These are phyloP conservation scores for Brotula barbata DNA, from an alignment of 2,797 vertebrate genomes.

Conservation along the genomic window DNA sequence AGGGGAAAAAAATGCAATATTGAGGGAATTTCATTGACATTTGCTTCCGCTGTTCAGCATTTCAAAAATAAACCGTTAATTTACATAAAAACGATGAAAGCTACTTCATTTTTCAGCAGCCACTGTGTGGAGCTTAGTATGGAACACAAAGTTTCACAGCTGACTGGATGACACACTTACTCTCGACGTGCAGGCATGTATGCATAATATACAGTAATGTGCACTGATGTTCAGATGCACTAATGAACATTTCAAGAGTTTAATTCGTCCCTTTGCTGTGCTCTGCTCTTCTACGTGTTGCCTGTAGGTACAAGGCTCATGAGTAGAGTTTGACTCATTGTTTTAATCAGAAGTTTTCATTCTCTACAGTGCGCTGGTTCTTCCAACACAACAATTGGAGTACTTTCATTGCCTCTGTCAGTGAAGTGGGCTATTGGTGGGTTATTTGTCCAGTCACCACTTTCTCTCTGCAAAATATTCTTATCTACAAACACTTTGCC, in stretches of 20 bases:
- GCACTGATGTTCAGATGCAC: slow-evolving; percentile 18
- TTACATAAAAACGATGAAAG: slow-evolving; percentile 15
- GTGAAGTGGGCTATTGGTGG: slow-evolving; percentile 1
- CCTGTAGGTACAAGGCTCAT: slow-evolving; percentile 13
- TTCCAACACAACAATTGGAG: slow-evolving; percentile 10
- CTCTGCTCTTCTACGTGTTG: slow-evolving; percentile 11
- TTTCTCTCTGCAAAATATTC: slow-evolving; percentile 34
- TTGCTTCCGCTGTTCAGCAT: background rate
- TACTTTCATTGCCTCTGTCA: slow-evolving; percentile 34
- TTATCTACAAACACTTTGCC: slow-evolving; percentile 35
- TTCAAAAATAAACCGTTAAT: background rate
- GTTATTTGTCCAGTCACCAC: slow-evolving; percentile 7
- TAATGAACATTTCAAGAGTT: slow-evolving; percentile 36
- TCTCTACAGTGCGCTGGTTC: slow-evolving; percentile 16
- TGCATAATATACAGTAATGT: slow-evolving; percentile 3
- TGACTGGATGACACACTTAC: slow-evolving; percentile 7
- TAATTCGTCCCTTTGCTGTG: slow-evolving; percentile 28
- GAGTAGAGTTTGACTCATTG: slow-evolving; percentile 46
- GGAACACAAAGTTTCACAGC: background rate
- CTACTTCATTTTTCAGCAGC: background rate
- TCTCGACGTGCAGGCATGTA: slow-evolving; percentile 7
- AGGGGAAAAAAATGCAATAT: slow-evolving; percentile 1
- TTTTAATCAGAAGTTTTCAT: slow-evolving; percentile 49
- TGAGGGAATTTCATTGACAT: slow-evolving; percentile 20
- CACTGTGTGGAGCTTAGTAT: background rate